Base-by-base conservation (phyloP, 2,113 vertebrate species). In the Hipposideros armiger region DNA sequence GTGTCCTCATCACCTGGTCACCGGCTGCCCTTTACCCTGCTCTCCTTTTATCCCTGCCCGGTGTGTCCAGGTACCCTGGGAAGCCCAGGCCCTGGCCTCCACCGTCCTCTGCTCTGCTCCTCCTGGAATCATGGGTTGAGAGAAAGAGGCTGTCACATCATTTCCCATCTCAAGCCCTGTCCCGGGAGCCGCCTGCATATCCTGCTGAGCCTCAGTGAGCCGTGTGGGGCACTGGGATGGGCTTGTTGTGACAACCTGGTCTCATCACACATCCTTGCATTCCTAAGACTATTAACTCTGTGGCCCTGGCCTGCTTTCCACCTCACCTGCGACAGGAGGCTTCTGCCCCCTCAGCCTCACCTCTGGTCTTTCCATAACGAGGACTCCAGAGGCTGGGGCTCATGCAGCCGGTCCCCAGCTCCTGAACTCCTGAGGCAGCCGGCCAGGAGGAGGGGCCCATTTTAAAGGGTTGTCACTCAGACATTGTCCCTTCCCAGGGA, bases 131-230 rank as follows among this genome's bases (percentile, higher is more conserved):
- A 0, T 0, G 17, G 11, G 4, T 15, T 11, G 6, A 62, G 80
- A 66, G 16, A 22, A 5, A 3, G 4, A 26, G 28, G 42, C 45
- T 19, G 20, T 42, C 20, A 26, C 42, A 5, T 66, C 14, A 14
- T 40, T 36, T 74, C 47, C 20, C 17, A 5, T 52, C 69, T 47
- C 4, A 17, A 40, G 36, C 11, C 1, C 0, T 16, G 2, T 52
- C 42, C 11, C 2, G 0, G 15, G 66, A 7, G 32, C 9, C 0
- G 1, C 45, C 50, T 58, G 40, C 1, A 28, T 19, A 54, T 17
- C 19, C 87, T 14, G 17, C 40, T 2, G 28, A 66, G 52, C 7
- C 30, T 14, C 3, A 1, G 64, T 2, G 26, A 24, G 45, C 20
- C 11, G 19, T 9, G 24, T 7, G 28, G 28, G 62, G 40, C 17